Evolutionary conservation across 1,140 invertebrate genomes (phyloP), one percentile per base, ranked within the genome.

Genomic region (Drosophila bocki): DNA sequence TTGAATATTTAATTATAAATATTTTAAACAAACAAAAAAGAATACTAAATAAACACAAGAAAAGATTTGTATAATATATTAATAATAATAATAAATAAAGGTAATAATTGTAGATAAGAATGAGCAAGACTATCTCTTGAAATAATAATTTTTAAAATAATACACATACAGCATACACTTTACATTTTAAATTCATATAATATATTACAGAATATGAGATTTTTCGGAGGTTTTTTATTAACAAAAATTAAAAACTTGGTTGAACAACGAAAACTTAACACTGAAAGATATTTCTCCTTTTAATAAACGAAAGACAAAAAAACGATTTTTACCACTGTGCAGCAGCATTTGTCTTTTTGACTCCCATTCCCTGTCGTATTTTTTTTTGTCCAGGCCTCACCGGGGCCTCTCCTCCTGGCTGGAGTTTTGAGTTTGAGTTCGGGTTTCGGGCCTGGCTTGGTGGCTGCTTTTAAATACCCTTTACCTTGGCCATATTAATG

Each of bases 401-500:
- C 69, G 32, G 69, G 37, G 51, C 13, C 45, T 59, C 69, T 62
- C 33, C 59, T 54, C 44, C 44, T 68, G 54, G 26, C 58, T 64
- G 61, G 47, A 54, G 50, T 39, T 37, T 41, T 64, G 59, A 74
- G 69, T 60, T 54, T 35, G 47, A 41, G 59, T 56, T 56, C 42
- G 22, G 57, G 17, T 67, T 68, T 68, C 48, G 44, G 69, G 69
- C 41, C 19, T 67, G 71, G 67, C 72, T 80, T 88, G 79, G 78
- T 81, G 78, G 68, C 75, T 91, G 78, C 86, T 90, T 91, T 90
- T 91, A 90, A 90, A 91, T 91, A 90, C 86, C 82, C 85, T 88
- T 88, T 88, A 88, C 84, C 85, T 88, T 88, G 84, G 84, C 45
- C 81, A 88, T 90, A 88, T 88, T 88, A 90, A 88, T 88, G 84